Conservation (phyloP, 1,140 invertebrate genomes). For the Hypothenemus hampei region DNA sequence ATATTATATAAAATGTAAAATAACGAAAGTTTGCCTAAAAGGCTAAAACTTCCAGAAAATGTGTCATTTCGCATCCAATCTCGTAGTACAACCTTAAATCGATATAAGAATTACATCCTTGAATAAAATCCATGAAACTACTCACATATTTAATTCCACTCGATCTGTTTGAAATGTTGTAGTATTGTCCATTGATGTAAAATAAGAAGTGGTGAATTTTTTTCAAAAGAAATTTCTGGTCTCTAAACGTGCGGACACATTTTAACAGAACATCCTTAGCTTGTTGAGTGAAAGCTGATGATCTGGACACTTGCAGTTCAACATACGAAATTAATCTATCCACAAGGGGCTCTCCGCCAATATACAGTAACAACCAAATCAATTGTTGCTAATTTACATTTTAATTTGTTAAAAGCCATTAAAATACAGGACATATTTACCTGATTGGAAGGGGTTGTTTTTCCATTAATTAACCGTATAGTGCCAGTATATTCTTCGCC, state of each 20-base stretch:
- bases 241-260: slow-evolving; percentile 48
- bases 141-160: slow-evolving; percentile 66
- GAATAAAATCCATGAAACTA: neutral
- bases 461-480: slow-evolving; percentile 68
- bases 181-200: slow-evolving; percentile 66
- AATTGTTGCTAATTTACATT: slow-evolving; percentile 46
- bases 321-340: slow-evolving; percentile 49
- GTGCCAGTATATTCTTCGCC: slow-evolving; percentile 94
- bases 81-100: slow-evolving; percentile 52
- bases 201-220: slow-evolving; percentile 69
- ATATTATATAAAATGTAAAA: slow-evolving; percentile 54
- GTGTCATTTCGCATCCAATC: slow-evolving; percentile 53
- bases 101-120: neutral
- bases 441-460: slow-evolving; percentile 56
- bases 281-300: slow-evolving; percentile 49
- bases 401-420: neutral
- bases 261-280: slow-evolving; percentile 51
- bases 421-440: slow-evolving; percentile 35
- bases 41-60: slow-evolving; percentile 47
- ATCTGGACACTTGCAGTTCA: slow-evolving; percentile 50
- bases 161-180: slow-evolving; percentile 68
- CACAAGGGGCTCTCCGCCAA: slow-evolving; percentile 58
- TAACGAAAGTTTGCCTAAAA: slow-evolving; percentile 61
- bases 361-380: slow-evolving; percentile 55
- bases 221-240: slow-evolving; percentile 58